Evolutionary conservation across 1,140 invertebrate species (phyloP).

Genomic region (Leptopilina clavipes): DNA sequence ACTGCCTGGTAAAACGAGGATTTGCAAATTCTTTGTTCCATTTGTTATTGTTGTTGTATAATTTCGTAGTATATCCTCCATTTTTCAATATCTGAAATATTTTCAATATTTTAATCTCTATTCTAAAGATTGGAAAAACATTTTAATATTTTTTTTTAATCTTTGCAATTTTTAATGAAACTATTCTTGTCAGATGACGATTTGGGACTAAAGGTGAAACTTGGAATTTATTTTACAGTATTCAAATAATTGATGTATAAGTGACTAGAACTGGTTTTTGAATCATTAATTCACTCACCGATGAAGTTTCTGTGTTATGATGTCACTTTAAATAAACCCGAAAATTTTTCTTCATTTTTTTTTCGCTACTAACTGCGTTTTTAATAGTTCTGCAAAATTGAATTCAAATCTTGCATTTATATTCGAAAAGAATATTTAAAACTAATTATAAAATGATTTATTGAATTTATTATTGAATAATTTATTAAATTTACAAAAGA

Average conservation of each 20-base stretch:
- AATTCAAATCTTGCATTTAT: not conserved
- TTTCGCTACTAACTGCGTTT: too few relatives aligned
- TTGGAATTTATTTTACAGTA: not conserved
- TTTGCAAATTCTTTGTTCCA: not conserved
- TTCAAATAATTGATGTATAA: not conserved
- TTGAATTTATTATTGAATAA: not conserved
- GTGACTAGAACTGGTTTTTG: conserved; percentile 6
- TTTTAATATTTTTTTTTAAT: conserved; percentile 2
- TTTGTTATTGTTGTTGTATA: not conserved
- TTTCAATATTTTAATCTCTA: not conserved
- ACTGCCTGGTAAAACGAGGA: conserved; percentile 25
- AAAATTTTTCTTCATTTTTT: not conserved
- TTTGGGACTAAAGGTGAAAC: not conserved
- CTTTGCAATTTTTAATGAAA: not conserved
- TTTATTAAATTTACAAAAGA: not conserved
- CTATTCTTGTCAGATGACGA: not conserved
- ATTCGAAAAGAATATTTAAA: too few relatives aligned
- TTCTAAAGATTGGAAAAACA: not conserved
- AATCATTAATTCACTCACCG: not conserved
- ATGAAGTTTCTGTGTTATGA: not conserved
- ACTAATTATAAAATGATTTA: not conserved
- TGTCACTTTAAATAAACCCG: not conserved
- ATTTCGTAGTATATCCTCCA: conserved; percentile 1
- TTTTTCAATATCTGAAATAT: not conserved
- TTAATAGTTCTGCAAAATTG: not conserved